Percentiles rank a stretch among this genome's conserved stretches.
phyloP scores from a whole-genome alignment of 64 coral and sea anemone genomes.

The Acropora yongei region DNA sequence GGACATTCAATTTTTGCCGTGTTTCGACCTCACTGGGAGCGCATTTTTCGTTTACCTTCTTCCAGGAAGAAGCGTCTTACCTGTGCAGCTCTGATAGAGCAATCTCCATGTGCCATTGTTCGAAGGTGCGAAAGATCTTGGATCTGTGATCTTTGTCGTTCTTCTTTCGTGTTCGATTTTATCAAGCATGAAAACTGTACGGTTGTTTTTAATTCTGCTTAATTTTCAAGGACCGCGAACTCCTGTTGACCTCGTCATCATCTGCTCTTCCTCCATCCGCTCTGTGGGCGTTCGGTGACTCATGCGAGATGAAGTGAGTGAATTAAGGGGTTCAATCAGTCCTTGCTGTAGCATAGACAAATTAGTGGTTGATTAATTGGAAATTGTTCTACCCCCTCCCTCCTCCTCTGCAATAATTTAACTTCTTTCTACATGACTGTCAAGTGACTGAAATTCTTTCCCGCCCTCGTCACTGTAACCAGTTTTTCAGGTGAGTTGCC shows the following conservation, averaged over 20 bases:
- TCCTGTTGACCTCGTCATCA: conserved; percentile 83
- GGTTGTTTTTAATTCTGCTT: background rate
- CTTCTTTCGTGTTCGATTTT: background rate
- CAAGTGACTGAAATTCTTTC: no score
- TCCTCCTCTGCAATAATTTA: no score
- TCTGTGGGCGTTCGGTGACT: conserved; percentile 83
- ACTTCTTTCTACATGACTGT: no score
- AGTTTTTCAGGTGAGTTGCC: no score
- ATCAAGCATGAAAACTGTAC: background rate
- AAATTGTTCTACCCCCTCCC: no score
- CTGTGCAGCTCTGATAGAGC: conserved; percentile 65
- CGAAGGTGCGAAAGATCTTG: conserved; percentile 44
- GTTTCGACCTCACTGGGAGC: background rate
- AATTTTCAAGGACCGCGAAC: conserved; percentile 57
- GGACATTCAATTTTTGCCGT: background rate
- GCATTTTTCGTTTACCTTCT: background rate
- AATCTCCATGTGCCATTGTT: conserved; percentile 88
- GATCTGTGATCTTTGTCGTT: background rate
- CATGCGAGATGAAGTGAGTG: conserved; percentile 92
- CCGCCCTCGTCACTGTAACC: no score
- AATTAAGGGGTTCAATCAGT: background rate
- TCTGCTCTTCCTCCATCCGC: conserved; percentile 86
- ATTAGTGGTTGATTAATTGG: no score
- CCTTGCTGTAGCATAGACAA: background rate
- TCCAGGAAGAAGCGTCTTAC: conserved; percentile 76